Base-by-base conservation (phyloP, 2,797 vertebrate species). In the Amphiprion clarkii region DNA sequence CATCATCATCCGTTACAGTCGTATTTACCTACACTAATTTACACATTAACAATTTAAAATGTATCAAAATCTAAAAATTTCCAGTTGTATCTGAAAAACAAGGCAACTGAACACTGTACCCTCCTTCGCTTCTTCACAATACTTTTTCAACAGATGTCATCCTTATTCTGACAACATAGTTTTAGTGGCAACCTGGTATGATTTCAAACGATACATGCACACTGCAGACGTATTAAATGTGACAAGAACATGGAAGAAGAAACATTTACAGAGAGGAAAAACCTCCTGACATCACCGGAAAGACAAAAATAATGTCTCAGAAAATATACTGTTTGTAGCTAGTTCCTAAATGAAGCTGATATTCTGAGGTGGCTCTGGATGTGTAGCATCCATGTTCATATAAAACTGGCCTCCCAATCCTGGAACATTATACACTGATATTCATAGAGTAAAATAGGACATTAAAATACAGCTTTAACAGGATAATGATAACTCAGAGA, bases 11-110 rank as follows among this genome's bases (percentile, higher is more conserved):
- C 64, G 23, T 67, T 39, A 29, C 25, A 19, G 23, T 71, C 23
- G 49, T 63, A 10, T 52, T 57, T 36, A 70, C 23, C 68, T 85
- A 76, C 62, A 87, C 65, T 81, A 80, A 82, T 71, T 82, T 88
- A 86, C 81, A 87, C 59, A 74, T 85, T 49, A 81, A 87, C 58
- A 62, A 53, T 67, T 87, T 61, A 78, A 89, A 83, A 88, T 61
- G 78, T 93, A 93, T 88, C 71, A 93, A 93, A 93, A 89, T 87
- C 86, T 90, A 89, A 86, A 85, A 87, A 87, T 62, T 62, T 57
- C 11, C 55, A 40, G 11, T 44, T 64, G 7, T 23, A 82, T 80
- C 52, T 71, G 67, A 77, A 88, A 87, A 85, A 76, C 74, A 89
- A 89, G 78, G 73, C 81, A 82, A 81, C 69, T 71, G 49, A 89